Percentiles rank a stretch among this genome's conserved stretches.
Conservation (phyloP, 1,140 invertebrate genomes). For the Pseudomyrmex flavicornis region DNA sequence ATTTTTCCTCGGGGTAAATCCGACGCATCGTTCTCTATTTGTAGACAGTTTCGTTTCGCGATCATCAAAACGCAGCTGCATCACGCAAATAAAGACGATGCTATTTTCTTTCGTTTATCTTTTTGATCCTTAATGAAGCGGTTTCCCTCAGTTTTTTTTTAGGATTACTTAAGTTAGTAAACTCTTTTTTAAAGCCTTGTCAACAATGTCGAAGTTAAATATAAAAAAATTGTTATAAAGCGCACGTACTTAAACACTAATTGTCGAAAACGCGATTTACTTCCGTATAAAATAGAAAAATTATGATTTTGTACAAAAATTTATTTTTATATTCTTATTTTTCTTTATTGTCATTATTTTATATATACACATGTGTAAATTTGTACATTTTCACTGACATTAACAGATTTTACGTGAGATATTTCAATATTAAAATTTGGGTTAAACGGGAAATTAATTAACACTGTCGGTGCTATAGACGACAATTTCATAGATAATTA, state of each 20-base stretch:
- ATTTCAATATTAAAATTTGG: slow-evolving; percentile 21
- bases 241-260: too few species aligned
- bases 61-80: slow-evolving; percentile 8
- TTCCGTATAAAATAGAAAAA: background rate
- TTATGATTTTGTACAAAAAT: background rate
- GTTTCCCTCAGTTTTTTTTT: background rate
- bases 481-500: slow-evolving; percentile 41
- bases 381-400: slow-evolving; percentile 21
- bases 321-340: background rate
- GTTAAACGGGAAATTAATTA: slow-evolving; percentile 48
- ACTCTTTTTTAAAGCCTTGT: background rate
- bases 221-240: background rate
- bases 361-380: background rate
- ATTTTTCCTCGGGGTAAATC: slow-evolving; percentile 17
- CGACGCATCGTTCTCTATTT: background rate
- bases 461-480: background rate
- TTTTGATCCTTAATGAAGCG: background rate
- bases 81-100: background rate
- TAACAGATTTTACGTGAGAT: slow-evolving; percentile 9
- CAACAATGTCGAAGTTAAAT: slow-evolving; percentile 2
- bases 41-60: background rate
- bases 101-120: slow-evolving; percentile 7
- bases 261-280: background rate
- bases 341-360: background rate
- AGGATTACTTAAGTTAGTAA: slow-evolving; percentile 22